These are phyloP conservation scores for Lamellibrachia luymesi DNA, from an alignment of 1,140 invertebrate species.

Conservation along the genomic window DNA sequence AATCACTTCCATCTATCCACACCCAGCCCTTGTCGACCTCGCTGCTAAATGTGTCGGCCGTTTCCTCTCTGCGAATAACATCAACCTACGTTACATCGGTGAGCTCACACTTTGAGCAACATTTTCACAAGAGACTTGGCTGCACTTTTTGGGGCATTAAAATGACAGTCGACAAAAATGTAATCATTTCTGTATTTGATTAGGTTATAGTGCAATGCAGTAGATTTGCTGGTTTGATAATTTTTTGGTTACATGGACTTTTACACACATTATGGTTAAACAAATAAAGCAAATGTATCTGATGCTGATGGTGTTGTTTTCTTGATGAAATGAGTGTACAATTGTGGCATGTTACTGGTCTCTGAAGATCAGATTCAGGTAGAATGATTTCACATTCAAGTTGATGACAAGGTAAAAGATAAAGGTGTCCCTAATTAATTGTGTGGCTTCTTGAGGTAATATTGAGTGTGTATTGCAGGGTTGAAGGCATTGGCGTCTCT, in stretches of 20 bases:
- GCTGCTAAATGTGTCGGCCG: slow-evolving; percentile 30
- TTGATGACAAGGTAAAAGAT: too few relatives aligned
- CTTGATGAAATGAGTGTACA: background rate
- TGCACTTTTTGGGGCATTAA: too few relatives aligned
- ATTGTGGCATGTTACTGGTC: background rate
- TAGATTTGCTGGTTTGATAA: too few relatives aligned
- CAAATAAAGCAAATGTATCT: background rate
- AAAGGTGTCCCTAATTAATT: background rate
- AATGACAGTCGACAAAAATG: too few relatives aligned
- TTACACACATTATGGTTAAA: background rate
- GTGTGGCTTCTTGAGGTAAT: background rate
- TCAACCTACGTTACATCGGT: slow-evolving; percentile 39
- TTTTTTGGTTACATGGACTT: too few relatives aligned
- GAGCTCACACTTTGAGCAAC: slow-evolving; percentile 14
- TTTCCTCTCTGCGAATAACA: slow-evolving; percentile 34
- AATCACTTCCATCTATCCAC: slow-evolving; percentile 33
- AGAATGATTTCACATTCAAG: too few relatives aligned
- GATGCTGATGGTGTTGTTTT: background rate
- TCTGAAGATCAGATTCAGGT: background rate
- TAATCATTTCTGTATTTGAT: too few relatives aligned
- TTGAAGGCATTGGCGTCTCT: slow-evolving; percentile 36
- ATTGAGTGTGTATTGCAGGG: slow-evolving; percentile 29
- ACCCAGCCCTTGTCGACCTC: slow-evolving; percentile 31
- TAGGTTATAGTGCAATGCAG: too few relatives aligned
- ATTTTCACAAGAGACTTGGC: background rate